Evolutionary conservation across 2,888 invertebrate genomes (phyloP).

Genomic region (Temnothorax ravouxi): DNA sequence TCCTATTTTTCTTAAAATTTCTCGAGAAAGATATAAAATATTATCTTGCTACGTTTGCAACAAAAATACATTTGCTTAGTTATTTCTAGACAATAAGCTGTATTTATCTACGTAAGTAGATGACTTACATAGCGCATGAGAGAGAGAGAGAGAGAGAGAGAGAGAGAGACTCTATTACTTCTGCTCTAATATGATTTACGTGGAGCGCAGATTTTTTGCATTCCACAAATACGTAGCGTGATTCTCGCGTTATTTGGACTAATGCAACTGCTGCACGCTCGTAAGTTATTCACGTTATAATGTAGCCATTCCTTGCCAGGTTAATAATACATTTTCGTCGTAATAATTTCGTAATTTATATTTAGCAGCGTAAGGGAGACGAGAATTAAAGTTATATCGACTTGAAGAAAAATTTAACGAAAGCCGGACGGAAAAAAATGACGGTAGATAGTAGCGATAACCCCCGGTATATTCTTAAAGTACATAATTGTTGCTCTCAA

Average conservation of each 20-base stretch:
- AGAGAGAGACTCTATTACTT: conserved; percentile 1
- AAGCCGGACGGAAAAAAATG: background rate
- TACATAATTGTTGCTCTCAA: conserved; percentile 5
- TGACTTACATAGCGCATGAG: conserved; percentile 1
- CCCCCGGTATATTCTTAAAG: background rate
- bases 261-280: conserved; percentile 24
- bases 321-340: conserved; percentile 22
- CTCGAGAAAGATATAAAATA: background rate
- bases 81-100: background rate
- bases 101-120: background rate
- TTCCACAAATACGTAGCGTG: conserved; percentile 44
- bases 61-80: background rate
- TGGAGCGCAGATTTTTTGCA: conserved; percentile 30
- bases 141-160: too few species aligned
- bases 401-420: conserved; percentile 7
- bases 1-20: background rate
- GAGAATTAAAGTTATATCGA: conserved; percentile 31
- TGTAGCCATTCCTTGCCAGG: conserved; percentile 31
- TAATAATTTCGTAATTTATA: conserved; percentile 45
- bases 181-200: conserved; percentile 24
- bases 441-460: background rate
- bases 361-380: background rate
- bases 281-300: conserved; percentile 36
- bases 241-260: conserved; percentile 38
- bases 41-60: background rate